phyloP scores from a whole-genome alignment of 2,888 invertebrate species.

The Nysson spinosus region DNA sequence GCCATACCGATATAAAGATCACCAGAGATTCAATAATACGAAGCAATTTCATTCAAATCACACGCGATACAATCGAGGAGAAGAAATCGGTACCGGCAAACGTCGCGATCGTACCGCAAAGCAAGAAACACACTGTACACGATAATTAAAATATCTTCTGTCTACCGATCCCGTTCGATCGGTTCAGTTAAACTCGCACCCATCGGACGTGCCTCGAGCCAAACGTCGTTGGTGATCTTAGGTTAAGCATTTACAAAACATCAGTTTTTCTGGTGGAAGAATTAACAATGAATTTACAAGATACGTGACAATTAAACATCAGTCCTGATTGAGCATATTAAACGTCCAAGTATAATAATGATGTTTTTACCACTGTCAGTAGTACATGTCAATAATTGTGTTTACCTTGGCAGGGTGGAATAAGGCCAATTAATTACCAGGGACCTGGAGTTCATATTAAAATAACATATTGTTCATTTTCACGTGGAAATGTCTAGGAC shows the following conservation, averaged over 20 bases:
- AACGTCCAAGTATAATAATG: too few species aligned
- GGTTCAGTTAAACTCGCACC: slow-evolving; percentile 64
- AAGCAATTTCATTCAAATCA: too few species aligned
- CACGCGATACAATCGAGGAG: too few species aligned
- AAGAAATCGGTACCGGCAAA: slow-evolving; percentile 37
- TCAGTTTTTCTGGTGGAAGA: slow-evolving; percentile 1
- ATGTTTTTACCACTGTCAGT: too few species aligned
- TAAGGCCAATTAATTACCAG: too few species aligned
- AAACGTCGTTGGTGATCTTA: slow-evolving; percentile 74
- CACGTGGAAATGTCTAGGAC: slow-evolving; percentile 25
- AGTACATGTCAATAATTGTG: too few species aligned
- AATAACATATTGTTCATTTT: slow-evolving; percentile 28
- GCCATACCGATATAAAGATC: too few species aligned
- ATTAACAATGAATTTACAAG: neutral
- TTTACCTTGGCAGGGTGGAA: too few species aligned
- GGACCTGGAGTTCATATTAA: too few species aligned
- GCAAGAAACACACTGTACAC: slow-evolving; percentile 62
- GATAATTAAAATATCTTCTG: slow-evolving; percentile 72
- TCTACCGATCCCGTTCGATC: slow-evolving; percentile 63
- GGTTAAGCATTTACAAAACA: slow-evolving; percentile 61
- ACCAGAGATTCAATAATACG: too few species aligned
- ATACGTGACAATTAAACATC: slow-evolving; percentile 1
- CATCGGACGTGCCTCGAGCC: slow-evolving; percentile 68
- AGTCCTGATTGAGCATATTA: too few species aligned
- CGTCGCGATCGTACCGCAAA: slow-evolving; percentile 45